Base-by-base conservation (phyloP, 2,797 vertebrate species). In the Atherinosoma microstoma region DNA sequence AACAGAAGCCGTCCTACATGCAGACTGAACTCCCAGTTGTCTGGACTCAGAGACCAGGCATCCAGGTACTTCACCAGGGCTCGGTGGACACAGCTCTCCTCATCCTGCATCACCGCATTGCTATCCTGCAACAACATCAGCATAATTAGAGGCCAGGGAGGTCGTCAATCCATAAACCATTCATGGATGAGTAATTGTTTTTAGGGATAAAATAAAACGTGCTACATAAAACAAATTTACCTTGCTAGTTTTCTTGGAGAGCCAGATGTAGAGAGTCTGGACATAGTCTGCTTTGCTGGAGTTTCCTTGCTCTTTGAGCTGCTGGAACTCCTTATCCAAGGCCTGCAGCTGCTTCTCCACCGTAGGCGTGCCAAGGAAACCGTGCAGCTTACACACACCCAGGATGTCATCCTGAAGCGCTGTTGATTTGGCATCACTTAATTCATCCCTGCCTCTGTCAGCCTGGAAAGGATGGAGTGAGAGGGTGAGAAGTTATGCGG, bases 61-160 rank as follows among this genome's bases (percentile, higher is more conserved):
- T 95, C 94, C 88, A 92, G 84, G 85, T 94, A 94, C 81, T 94
- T 94, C 68, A 93, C 75, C 72, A 94, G 83, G 63, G 93, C 91
- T 51, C 51, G 78, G 54, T 90, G 84, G 34, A 92, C 24, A n/a
- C 56, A 80, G 67, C 76, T 89, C 78, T 91, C 89, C 49, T 93
- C 85, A 22, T 92, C 89, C 36, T 8, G 72, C 69, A 83, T 29
- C 3, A 75, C 76, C 54, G 79, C 70, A 49, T 80, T 70, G 51
- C 73, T 68, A 10, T 80, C 76, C 85, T 93, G 54, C 64, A 75
- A 67, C 12, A 58, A 62, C 22, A 56, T 7, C 4, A n/a, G 53
- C 13, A 56, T 18, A 27, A 56, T 16, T 15, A 29, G 53, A 30
- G 5, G 53, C 20, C 8, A 47, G 10, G 13, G 34, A 9, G 36